phyloP scores from a whole-genome alignment of 1,140 invertebrate species.

The Lasaia peninsularis region DNA sequence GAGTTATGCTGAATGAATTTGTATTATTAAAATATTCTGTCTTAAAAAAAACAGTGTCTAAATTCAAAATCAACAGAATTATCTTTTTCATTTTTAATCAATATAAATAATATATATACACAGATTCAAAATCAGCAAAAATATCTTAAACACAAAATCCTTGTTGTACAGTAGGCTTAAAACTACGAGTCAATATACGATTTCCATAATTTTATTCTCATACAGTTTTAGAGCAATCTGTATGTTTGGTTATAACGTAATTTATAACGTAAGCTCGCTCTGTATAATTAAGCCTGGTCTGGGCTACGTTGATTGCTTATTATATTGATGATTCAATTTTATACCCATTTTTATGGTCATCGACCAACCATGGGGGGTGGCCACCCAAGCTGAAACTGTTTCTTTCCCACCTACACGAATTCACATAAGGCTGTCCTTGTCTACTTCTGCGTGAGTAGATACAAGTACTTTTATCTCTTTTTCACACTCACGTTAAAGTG shows the following conservation, averaged over 20 bases:
- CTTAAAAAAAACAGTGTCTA: too few species aligned
- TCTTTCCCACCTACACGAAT: constrained; percentile 35
- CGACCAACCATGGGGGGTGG: constrained; percentile 72
- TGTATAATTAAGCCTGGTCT: constrained; percentile 70
- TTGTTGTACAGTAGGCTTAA: not conserved
- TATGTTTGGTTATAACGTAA: constrained; percentile 58
- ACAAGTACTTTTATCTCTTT: constrained; percentile 37
- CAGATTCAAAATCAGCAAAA: too few species aligned
- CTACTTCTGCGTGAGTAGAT: constrained; percentile 42
- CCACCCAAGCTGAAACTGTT: constrained; percentile 57
- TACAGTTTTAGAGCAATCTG: constrained; percentile 57
- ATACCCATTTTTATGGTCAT: constrained; percentile 77
- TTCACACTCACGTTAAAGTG: constrained; percentile 17
- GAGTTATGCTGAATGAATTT: too few species aligned
- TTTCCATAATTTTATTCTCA: constrained; percentile 13
- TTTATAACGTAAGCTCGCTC: constrained; percentile 64
- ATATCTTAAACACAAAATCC: too few species aligned
- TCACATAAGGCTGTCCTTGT: constrained; percentile 45
- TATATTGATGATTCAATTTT: constrained; percentile 78
- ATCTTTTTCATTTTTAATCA: too few species aligned
- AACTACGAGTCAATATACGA: not conserved
- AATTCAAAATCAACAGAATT: too few species aligned
- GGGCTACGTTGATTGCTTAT: constrained; percentile 72
- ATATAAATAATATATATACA: too few species aligned
- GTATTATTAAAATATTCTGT: too few species aligned